Evolutionary conservation across 2,113 vertebrate genomes (phyloP), one percentile per base, ranked within the genome.

Genomic region (Xiphias gladius): DNA sequence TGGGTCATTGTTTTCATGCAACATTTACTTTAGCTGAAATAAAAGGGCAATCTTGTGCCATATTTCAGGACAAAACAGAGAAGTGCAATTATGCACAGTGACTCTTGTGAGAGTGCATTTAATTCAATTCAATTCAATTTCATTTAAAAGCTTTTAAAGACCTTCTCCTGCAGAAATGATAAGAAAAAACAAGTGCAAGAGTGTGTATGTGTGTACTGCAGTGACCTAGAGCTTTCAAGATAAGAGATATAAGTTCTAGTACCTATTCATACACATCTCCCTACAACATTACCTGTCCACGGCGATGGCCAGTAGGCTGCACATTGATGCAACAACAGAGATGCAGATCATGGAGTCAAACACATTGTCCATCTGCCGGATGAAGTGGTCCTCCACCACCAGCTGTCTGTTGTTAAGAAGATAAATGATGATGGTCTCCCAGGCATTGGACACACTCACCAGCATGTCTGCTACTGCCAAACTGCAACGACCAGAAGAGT

Each of bases 291-390:
- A 94, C 93, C 98, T 96, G 86, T 99, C 98, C 72, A 98, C 95
- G 1, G 98, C 97, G 2, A 99, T 99, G 65, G 97, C 97, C 93
- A 99, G 88, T 87, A 99, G 93, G 82, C 97, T 98, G 75, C 97
- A 99, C 97, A 99, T 99, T 19, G 98, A 99, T 13, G 98, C 97
- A 86, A 99, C 97, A 17, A 99, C 97, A 5, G 98, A 99, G 88
- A 98, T 99, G 92, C 97, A 99, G 93, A 99, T 99, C 96, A 99
- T 96, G 54, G 97, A 99, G 90, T 99, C 98, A 52, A 99, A 97
- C 28, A 97, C 93, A 2, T 99, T 98, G 94, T 99, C 98, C 83
- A 99, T 96, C 48, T 98, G 97, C 32, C 96, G 95, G 90, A 98
- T 95, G 79, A 97, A 97, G 80, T 95, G 83, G 28, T 99, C 98